These are phyloP conservation scores for Lordiphosa collinella DNA, from an alignment of 1,140 invertebrate species.

Conservation along the genomic window DNA sequence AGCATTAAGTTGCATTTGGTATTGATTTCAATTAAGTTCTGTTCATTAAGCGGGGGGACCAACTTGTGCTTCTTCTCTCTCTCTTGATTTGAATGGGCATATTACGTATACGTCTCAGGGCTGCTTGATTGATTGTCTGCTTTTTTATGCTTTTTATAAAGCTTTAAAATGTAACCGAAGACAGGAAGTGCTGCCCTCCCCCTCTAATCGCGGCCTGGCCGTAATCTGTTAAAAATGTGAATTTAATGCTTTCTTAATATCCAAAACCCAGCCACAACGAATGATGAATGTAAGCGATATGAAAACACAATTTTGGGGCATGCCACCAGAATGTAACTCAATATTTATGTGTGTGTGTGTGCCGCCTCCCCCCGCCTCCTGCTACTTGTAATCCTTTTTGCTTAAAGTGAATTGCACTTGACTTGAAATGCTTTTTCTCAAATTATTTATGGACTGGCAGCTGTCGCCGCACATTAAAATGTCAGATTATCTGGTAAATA, in stretches of 20 bases:
- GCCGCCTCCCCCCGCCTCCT: neutral
- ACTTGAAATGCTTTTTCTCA: neutral
- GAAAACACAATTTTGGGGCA: slow-evolving; percentile 7
- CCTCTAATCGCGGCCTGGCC: neutral
- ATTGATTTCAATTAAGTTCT: too few relatives aligned
- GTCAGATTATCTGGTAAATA: slow-evolving; percentile 39
- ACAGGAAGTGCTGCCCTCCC: neutral
- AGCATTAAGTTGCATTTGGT: too few relatives aligned
- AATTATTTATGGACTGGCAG: too few relatives aligned
- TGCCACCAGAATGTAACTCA: slow-evolving; percentile 24
- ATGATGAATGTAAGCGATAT: slow-evolving; percentile 16
- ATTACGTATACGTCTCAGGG: slow-evolving; percentile 40
- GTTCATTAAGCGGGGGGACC: too few relatives aligned
- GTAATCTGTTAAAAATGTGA: slow-evolving; percentile 65
- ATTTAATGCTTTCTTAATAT: slow-evolving; percentile 65
- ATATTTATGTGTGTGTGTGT: slow-evolving; percentile 33
- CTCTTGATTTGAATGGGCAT: neutral
- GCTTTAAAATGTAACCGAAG: slow-evolving; percentile 1
- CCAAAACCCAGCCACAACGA: slow-evolving; percentile 1
- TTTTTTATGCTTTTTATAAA: slow-evolving; percentile 1
- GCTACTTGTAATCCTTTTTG: slow-evolving; percentile 45
- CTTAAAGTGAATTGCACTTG: slow-evolving; percentile 20
- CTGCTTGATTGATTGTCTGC: slow-evolving; percentile 48
- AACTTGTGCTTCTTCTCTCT: too few relatives aligned
- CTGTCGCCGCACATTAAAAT: slow-evolving; percentile 35